Evolutionary conservation across 2,797 vertebrate genomes (phyloP).

Genomic region (Toxotes lorentzi): DNA sequence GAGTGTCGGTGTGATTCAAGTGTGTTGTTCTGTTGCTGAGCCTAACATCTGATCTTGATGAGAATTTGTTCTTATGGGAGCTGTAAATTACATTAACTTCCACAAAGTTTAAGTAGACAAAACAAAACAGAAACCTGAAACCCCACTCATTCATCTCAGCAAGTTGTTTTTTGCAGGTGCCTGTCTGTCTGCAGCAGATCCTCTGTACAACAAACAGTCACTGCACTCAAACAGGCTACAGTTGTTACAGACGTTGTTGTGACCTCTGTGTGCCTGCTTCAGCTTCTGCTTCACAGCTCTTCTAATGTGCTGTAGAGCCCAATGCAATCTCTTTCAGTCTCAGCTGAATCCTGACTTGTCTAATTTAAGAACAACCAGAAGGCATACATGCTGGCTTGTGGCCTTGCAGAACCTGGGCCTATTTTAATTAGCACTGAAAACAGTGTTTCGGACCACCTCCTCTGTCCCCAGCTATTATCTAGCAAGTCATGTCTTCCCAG

Average conservation of each 20-base stretch:
- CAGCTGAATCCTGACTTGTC: constrained; percentile 38
- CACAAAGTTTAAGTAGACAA: constrained; percentile 6
- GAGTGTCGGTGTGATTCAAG: neutral
- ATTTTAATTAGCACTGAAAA: constrained; percentile 64
- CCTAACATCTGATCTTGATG: constrained; percentile 18
- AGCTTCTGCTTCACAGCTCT: constrained; percentile 32
- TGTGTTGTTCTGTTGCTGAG: constrained; percentile 15
- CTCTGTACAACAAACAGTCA: constrained; percentile 2
- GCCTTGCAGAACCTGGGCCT: constrained; percentile 46
- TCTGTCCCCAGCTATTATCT: constrained; percentile 26
- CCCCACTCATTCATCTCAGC: constrained; percentile 4
- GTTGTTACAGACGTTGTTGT: constrained; percentile 32
- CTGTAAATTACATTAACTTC: constrained; percentile 16
- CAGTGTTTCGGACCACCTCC: constrained; percentile 31
- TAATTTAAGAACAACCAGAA: constrained; percentile 50
- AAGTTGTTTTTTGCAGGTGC: constrained; percentile 1
- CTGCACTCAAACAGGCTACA: constrained; percentile 6
- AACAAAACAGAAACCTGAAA: neutral
- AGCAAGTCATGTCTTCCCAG: constrained; percentile 15
- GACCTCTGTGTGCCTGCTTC: constrained; percentile 35
- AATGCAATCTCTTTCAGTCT: constrained; percentile 45
- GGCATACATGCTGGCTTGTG: constrained; percentile 32
- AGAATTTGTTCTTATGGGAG: neutral
- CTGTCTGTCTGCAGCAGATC: constrained; percentile 8
- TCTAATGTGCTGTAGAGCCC: constrained; percentile 17